A percentile compares a stretch with the other conserved stretches of the same genome.
Conservation (phyloP, 1,140 invertebrate species). For the Hyphantria cunea region DNA sequence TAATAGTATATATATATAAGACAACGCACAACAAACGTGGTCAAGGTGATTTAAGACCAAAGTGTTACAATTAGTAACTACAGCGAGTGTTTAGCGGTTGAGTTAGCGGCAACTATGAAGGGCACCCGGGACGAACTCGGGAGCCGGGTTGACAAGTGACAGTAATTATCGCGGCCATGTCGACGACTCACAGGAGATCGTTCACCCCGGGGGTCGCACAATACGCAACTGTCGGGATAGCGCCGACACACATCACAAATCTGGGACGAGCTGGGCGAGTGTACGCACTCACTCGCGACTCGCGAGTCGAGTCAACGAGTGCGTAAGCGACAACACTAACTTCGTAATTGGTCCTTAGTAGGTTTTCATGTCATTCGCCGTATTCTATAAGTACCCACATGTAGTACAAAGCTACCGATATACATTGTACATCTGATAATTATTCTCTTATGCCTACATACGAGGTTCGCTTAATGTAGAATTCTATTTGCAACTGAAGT, state of each 20-base stretch:
- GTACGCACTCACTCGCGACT: constrained; percentile 37
- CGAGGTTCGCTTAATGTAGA: background rate
- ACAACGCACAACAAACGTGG: background rate
- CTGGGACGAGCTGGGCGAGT: constrained; percentile 30
- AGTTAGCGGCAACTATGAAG: constrained; percentile 41
- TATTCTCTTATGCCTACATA: background rate
- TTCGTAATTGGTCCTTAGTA: constrained; percentile 25
- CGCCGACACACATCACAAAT: constrained; percentile 52
- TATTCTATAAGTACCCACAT: background rate
- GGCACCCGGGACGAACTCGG: constrained; percentile 25
- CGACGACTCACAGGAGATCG: constrained; percentile 66
- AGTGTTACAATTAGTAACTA: constrained; percentile 24
- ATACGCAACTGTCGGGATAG: constrained; percentile 57
- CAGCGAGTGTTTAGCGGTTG: constrained; percentile 6
- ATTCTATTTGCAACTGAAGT: constrained; percentile 2
- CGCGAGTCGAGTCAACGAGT: constrained; percentile 22
- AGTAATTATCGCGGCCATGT: constrained; percentile 72
- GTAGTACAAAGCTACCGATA: constrained; percentile 6
- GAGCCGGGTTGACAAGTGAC: constrained; percentile 43
- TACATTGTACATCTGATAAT: background rate
- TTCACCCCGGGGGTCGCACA: constrained; percentile 68
- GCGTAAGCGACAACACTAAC: constrained; percentile 15
- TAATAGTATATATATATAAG: no score
- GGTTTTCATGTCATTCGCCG: constrained; percentile 28
- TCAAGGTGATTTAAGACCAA: constrained; percentile 24